Evolutionary conservation across 2,797 vertebrate genomes (phyloP).

Genomic region (Rousettus madagascariensis): DNA sequence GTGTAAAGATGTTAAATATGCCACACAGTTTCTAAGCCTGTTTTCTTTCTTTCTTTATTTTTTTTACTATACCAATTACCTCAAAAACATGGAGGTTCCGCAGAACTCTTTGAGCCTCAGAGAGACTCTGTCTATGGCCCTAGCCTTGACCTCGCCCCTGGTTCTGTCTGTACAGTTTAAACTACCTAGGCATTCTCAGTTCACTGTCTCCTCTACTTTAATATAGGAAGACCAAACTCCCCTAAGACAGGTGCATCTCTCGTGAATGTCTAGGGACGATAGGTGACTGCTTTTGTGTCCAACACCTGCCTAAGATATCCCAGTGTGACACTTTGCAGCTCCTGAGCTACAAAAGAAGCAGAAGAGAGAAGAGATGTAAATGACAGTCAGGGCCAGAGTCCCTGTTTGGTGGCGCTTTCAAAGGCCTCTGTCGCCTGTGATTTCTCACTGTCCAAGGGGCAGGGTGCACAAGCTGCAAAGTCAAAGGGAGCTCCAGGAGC

Average conservation of each 20-base stretch:
- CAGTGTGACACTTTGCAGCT: background rate
- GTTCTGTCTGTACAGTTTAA: background rate
- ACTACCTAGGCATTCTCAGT: background rate
- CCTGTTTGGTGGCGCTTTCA: background rate
- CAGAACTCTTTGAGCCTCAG: background rate
- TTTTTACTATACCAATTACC: background rate
- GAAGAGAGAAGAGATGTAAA: background rate
- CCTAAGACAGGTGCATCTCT: background rate
- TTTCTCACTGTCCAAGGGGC: background rate
- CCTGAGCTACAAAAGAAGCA: background rate
- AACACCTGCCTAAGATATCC: too few species aligned
- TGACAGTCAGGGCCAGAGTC: background rate
- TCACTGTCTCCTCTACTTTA: background rate
- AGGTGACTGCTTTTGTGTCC: background rate
- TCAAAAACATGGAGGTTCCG: background rate
- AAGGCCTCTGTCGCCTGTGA: background rate
- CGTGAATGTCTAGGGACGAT: background rate
- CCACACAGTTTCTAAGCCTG: background rate
- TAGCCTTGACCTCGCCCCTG: background rate
- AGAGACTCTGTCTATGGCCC: background rate
- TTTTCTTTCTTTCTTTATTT: background rate
- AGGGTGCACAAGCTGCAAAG: background rate
- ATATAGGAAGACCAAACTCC: background rate
- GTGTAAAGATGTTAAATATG: background rate
- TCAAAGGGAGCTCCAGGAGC: slow-evolving; percentile 7